Conservation (phyloP, 2,888 invertebrate species). For the Tachina fera region DNA sequence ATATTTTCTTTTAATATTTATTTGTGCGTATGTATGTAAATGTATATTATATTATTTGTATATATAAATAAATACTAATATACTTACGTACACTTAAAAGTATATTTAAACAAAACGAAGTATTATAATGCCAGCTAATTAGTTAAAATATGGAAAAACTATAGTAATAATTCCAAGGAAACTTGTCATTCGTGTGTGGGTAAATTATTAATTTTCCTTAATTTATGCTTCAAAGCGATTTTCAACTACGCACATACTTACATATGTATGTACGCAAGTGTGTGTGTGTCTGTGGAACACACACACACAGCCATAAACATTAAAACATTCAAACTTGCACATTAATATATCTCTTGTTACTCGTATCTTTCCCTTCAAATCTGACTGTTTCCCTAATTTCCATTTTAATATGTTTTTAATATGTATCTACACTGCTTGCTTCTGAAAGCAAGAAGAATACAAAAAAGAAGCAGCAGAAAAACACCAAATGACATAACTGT, state of each 20-base stretch:
- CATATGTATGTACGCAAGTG: no score
- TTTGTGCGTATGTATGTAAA: no score
- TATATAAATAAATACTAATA: no score
- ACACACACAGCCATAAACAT: background rate
- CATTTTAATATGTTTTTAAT: constrained; percentile 68
- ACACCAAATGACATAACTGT: constrained; percentile 69
- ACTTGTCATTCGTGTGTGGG: background rate
- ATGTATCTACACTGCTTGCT: constrained; percentile 36
- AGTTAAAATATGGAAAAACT: background rate
- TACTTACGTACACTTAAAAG: no score
- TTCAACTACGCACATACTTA: background rate
- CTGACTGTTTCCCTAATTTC: constrained; percentile 55
- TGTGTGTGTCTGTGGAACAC: background rate
- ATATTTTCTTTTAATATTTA: no score
- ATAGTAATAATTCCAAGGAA: background rate
- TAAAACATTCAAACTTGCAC: background rate
- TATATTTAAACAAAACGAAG: no score
- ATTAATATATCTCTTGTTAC: constrained; percentile 22
- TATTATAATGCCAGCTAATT: no score
- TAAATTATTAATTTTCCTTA: background rate
- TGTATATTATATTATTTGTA: no score
- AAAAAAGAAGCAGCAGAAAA: constrained; percentile 3
- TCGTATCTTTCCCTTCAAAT: constrained; percentile 37
- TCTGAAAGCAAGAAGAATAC: background rate
- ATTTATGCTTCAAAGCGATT: background rate